These are phyloP conservation scores for Ornithoptera alexandrae DNA, from an alignment of 2,888 invertebrate species.

Conservation along the genomic window DNA sequence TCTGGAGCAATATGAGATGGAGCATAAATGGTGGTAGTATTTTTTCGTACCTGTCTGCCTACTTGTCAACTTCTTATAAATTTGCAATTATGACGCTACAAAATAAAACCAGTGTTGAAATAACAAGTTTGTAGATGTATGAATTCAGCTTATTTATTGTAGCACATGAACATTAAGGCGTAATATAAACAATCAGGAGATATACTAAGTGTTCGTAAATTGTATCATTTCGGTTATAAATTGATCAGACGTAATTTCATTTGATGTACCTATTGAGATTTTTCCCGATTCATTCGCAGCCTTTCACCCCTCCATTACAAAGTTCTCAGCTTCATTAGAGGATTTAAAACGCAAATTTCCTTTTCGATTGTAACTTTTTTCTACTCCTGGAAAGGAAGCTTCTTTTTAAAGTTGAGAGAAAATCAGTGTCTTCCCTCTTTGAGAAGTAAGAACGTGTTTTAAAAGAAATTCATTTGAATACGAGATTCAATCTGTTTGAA, in stretches of 20 bases:
- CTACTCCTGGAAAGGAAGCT: slow-evolving; percentile 73
- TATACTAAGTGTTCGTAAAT: slow-evolving; percentile 1
- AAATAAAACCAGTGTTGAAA: too few relatives aligned
- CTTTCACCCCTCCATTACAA: slow-evolving; percentile 77
- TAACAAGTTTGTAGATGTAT: too few relatives aligned
- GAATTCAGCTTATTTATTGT: too few relatives aligned
- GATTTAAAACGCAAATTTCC: slow-evolving; percentile 81
- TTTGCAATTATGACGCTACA: too few relatives aligned
- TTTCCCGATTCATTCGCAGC: slow-evolving; percentile 74
- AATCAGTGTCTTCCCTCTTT: slow-evolving; percentile 78
- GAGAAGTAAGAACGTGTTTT: slow-evolving; percentile 69
- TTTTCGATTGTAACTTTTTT: slow-evolving; percentile 80
- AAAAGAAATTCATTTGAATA: slow-evolving; percentile 69
- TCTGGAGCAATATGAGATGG: too few relatives aligned
- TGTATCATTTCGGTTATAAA: slow-evolving; percentile 23
- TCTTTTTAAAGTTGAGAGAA: slow-evolving; percentile 77
- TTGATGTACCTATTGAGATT: slow-evolving; percentile 38
- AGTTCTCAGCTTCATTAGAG: slow-evolving; percentile 80
- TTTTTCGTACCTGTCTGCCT: too few relatives aligned
- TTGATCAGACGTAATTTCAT: slow-evolving; percentile 26
- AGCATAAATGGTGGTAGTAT: too few relatives aligned
- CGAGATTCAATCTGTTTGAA: slow-evolving; percentile 69
- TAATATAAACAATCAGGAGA: neutral
- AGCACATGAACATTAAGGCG: neutral
- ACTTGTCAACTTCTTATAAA: too few relatives aligned